Evolutionary conservation across 2,797 vertebrate genomes (phyloP).

Genomic region (Podargus strigoides): DNA sequence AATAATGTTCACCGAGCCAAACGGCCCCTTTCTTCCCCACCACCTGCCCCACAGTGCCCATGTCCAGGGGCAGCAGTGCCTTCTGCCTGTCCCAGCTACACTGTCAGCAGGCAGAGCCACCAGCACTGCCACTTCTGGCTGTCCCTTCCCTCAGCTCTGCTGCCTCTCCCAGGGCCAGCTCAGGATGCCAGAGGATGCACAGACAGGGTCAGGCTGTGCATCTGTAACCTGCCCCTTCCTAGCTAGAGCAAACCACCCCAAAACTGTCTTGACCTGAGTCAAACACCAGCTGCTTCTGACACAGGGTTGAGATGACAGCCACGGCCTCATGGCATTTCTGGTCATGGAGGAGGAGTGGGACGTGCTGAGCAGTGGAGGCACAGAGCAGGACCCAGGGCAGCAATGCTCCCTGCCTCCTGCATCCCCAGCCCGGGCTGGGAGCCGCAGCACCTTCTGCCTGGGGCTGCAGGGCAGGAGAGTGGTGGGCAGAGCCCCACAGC

Average conservation of each 20-base stretch:
- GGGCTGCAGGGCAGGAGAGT: not conserved
- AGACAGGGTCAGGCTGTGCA: accelerated
- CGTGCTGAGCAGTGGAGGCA: not conserved
- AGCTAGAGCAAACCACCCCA: not conserved
- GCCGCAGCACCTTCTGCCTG: accelerated
- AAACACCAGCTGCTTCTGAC: not conserved
- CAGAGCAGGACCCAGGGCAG: not conserved
- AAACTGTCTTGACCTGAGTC: not conserved
- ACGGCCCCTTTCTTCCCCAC: not conserved
- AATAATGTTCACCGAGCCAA: not conserved
- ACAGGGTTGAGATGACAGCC: not conserved
- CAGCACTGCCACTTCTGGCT: not conserved
- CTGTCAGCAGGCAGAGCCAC: not conserved
- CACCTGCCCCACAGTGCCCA: not conserved
- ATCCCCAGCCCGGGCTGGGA: not conserved
- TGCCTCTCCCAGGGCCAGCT: not conserved
- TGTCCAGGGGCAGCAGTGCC: not conserved
- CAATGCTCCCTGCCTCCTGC: not conserved
- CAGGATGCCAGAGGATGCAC: not conserved
- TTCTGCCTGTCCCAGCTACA: not conserved
- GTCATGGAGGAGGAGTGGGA: accelerated
- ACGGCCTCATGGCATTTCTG: not conserved
- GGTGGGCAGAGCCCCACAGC: not conserved
- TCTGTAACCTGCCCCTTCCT: not conserved
- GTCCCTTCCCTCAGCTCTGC: not conserved